Base-by-base conservation (phyloP, 1,140 invertebrate species). In the Chionoecetes opilio region DNA sequence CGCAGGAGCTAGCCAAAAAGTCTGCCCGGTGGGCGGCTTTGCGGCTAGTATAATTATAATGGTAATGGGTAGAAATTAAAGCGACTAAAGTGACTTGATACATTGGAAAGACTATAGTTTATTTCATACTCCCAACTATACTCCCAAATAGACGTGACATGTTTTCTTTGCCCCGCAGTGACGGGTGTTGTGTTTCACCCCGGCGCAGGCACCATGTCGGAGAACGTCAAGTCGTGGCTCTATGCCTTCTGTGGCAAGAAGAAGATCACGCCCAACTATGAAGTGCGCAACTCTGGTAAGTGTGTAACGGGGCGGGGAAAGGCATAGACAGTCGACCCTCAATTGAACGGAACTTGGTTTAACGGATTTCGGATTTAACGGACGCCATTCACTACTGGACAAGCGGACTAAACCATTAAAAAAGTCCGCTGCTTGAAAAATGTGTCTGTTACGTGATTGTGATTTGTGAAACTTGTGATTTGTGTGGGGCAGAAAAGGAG, bases 161-260 rank as follows among this genome's bases (percentile, higher is more conserved):
- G 41, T 46, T 5, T 46, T 46, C 41, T 46, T 46, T 46, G 41
- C 14, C 14, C 41, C 41, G 5, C 41, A 46, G 5, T 8, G 41
- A 46, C 41, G 5, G n/a, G n/a, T n/a, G n/a, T n/a, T n/a, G n/a
- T 46, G 5, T 14, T 46, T 46, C 14, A 5, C 41, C 41, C 88
- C 86, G 88, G 37, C 14, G 21, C 11, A 37, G 31, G 41, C 82
- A 96, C 86, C 21, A 96, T 96, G 95, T 17, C 53, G 3, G 95
- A 96, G 34, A 96, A 96, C 91, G 75, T 92, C 29, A 99, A 99
- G 97, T 98, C 98, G 1, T 99, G 98, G 97, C 97, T 99, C 0
- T 98, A 99, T 97, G 98, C 98, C 91, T 99, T 98, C 98, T 98
- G 98, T 96, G 97, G 98, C 0, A 99, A 99, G 97, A 98, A 98